Evolutionary conservation across 2,797 vertebrate genomes (phyloP).

Genomic region (Borostomias antarcticus): DNA sequence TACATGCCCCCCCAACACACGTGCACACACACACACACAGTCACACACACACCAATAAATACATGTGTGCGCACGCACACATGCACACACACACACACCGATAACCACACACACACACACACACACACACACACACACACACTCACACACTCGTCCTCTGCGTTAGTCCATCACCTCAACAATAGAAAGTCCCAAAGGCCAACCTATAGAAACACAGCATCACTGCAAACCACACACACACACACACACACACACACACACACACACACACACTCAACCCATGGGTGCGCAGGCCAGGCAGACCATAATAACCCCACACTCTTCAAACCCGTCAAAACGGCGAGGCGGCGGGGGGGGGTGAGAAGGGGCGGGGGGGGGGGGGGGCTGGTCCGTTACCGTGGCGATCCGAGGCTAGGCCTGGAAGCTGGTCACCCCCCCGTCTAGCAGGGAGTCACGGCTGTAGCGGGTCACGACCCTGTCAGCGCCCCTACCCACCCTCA

Average conservation of each 20-base stretch:
- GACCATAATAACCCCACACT: too few species aligned
- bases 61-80: background rate
- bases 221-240: background rate
- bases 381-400: too few species aligned
- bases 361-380: too few species aligned
- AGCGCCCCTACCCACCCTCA: constrained; percentile 73
- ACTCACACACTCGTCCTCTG: background rate
- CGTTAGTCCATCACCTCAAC: constrained; percentile 2
- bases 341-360: too few species aligned
- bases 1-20: background rate
- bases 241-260: constrained; percentile 57
- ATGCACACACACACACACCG: constrained; percentile 3
- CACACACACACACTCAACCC: constrained; percentile 48
- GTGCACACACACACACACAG: constrained; percentile 9
- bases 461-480: constrained; percentile 73
- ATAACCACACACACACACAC: constrained; percentile 7
- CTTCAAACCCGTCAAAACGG: too few species aligned
- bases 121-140: constrained; percentile 20
- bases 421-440: constrained; percentile 81
- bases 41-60: constrained; percentile 4
- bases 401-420: constrained; percentile 81
- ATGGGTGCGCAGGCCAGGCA: constrained; percentile 11
- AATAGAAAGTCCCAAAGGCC: background rate
- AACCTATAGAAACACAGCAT: background rate
- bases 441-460: constrained; percentile 89